These are phyloP conservation scores for Phaethornis superciliosus DNA, from an alignment of 2,113 vertebrate genomes.

Conservation along the genomic window DNA sequence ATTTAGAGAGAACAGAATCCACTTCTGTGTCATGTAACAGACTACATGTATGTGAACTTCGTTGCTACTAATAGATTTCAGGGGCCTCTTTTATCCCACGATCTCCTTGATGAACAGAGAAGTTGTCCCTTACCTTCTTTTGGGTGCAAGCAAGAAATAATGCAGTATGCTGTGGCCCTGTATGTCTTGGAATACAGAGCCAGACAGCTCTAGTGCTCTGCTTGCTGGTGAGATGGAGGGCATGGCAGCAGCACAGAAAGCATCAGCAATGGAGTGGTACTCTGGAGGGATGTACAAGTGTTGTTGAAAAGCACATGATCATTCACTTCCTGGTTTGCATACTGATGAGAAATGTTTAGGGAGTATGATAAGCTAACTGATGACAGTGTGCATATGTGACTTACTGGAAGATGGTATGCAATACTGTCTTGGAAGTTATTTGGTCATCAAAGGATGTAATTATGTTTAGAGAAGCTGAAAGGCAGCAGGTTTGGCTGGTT, in stretches of 20 bases:
- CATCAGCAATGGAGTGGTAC: accelerated
- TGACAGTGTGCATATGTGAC: neutral
- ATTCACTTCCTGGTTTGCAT: neutral
- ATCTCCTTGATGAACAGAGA: neutral
- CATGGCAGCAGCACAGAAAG: neutral
- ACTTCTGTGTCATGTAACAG: accelerated
- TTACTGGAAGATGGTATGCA: neutral
- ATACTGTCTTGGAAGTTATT: neutral
- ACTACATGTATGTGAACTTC: neutral
- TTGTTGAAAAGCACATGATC: neutral
- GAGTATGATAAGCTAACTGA: neutral
- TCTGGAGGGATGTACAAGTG: neutral
- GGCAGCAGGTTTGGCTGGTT: constrained; percentile 25
- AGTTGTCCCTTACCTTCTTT: neutral
- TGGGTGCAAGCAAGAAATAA: neutral
- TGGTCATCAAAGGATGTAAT: neutral
- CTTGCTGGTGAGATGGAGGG: neutral
- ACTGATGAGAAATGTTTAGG: neutral
- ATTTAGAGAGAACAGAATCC: neutral
- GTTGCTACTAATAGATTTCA: neutral
- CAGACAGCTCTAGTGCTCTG: neutral
- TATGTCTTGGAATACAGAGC: no score
- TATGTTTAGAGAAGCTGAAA: neutral
- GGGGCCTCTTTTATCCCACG: neutral
- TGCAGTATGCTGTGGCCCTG: neutral